Conservation (phyloP, 2,888 invertebrate genomes). For the Stenotaenia linearis region DNA sequence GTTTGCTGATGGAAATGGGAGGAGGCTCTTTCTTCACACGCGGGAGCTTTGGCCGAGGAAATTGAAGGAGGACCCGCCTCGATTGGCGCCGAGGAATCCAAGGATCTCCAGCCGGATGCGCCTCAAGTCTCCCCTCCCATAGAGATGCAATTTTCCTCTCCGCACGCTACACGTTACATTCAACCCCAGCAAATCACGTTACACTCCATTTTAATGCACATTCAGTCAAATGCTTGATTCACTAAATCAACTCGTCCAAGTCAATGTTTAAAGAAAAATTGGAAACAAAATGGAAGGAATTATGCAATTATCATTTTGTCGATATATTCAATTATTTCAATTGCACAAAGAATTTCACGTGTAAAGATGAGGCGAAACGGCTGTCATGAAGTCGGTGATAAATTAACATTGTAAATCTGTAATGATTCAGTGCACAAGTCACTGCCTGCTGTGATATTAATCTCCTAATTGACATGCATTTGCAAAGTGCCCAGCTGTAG, state of each 20-base stretch:
- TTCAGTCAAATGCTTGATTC: not conserved
- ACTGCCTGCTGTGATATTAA: conserved; percentile 21
- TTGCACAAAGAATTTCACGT: not conserved
- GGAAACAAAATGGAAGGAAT: not conserved
- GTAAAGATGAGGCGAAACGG: conserved; percentile 27
- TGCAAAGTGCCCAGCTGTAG: conserved; percentile 23
- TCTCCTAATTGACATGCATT: conserved; percentile 26
- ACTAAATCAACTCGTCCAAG: not conserved
- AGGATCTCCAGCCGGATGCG: conserved; percentile 27
- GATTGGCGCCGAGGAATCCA: conserved; percentile 29
- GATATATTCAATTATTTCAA: not conserved
- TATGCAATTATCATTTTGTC: not conserved
- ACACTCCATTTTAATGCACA: conserved; percentile 1
- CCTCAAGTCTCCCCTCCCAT: conserved; percentile 19
- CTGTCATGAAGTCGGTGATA: conserved; percentile 14
- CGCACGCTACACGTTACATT: conserved; percentile 19
- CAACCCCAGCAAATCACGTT: not conserved
- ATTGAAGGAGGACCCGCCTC: conserved; percentile 29
- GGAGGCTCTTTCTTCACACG: conserved; percentile 9
- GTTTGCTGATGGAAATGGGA: conserved; percentile 24
- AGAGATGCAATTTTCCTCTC: conserved; percentile 27
- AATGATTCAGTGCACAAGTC: conserved; percentile 24
- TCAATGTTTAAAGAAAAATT: no score
- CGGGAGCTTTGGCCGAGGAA: conserved; percentile 33
- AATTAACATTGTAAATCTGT: conserved; percentile 26